These are phyloP conservation scores for Diarsia dahlii DNA, from an alignment of 2,888 invertebrate species.

Conservation along the genomic window DNA sequence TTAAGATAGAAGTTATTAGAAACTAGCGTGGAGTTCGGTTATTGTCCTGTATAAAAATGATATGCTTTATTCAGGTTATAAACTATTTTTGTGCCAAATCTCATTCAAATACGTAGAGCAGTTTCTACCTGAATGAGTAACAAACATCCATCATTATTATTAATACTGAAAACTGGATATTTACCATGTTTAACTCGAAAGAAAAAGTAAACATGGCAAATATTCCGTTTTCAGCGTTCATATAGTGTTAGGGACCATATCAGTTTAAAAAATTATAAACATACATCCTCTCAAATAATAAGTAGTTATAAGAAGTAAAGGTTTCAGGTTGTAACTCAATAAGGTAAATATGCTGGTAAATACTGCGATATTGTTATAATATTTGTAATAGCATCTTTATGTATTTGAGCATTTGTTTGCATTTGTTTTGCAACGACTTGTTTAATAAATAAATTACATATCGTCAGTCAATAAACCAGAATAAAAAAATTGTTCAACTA, in stretches of 20 bases:
- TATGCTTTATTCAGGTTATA: neutral
- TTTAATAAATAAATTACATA: too few relatives aligned
- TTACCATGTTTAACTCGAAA: too few relatives aligned
- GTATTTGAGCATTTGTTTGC: neutral
- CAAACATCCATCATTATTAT: too few relatives aligned
- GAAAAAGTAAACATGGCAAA: too few relatives aligned
- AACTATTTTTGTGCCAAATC: neutral
- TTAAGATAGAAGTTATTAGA: neutral
- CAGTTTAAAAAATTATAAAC: too few relatives aligned
- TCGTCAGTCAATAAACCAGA: neutral
- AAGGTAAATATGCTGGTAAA: neutral
- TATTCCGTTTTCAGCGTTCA: too few relatives aligned
- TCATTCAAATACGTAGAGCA: neutral
- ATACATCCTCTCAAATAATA: too few relatives aligned
- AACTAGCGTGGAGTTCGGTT: too few relatives aligned
- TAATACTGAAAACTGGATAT: too few relatives aligned
- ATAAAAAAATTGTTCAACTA: slow-evolving; percentile 63
- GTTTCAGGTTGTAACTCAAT: neutral
- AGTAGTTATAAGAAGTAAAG: too few relatives aligned
- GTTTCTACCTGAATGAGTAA: neutral
- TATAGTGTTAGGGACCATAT: too few relatives aligned
- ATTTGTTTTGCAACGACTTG: neutral
- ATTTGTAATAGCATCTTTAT: neutral
- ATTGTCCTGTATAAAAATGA: too few relatives aligned
- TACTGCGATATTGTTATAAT: neutral